Evolutionary conservation across 2,113 vertebrate genomes (phyloP).

Genomic region (Felis chaus): DNA sequence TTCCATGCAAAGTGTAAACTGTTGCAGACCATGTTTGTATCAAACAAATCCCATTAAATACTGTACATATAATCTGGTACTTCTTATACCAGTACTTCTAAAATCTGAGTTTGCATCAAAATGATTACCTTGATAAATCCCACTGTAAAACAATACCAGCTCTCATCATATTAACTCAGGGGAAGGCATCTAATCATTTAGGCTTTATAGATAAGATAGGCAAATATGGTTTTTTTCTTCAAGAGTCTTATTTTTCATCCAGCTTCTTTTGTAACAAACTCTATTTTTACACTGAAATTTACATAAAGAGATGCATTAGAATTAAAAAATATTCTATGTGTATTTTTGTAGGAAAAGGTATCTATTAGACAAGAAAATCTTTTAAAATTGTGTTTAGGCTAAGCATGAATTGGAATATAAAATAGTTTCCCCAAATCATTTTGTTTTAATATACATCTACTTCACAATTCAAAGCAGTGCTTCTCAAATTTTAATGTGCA

Average conservation of each 20-base stretch:
- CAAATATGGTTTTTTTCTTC: not conserved
- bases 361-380: not conserved
- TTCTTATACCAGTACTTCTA: not conserved
- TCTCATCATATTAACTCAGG: not conserved
- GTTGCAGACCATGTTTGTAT: not conserved
- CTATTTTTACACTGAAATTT: slow-evolving; percentile 15
- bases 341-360: slow-evolving; percentile 15
- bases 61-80: not conserved
- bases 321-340: not conserved
- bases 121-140: slow-evolving; percentile 17
- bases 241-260: not conserved
- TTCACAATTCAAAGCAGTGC: not conserved
- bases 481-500: not conserved
- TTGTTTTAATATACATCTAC: not conserved
- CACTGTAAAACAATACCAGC: not conserved
- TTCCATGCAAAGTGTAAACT: not conserved
- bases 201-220: not conserved
- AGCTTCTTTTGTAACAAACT: not conserved
- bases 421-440: not conserved
- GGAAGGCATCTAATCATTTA: not conserved
- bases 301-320: not conserved
- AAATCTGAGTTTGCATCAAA: slow-evolving; percentile 16
- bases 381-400: not conserved
- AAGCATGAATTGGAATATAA: slow-evolving; percentile 8
- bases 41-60: not conserved